Evolutionary conservation across 1,140 invertebrate species (phyloP).

Genomic region (Leucophenga varia): DNA sequence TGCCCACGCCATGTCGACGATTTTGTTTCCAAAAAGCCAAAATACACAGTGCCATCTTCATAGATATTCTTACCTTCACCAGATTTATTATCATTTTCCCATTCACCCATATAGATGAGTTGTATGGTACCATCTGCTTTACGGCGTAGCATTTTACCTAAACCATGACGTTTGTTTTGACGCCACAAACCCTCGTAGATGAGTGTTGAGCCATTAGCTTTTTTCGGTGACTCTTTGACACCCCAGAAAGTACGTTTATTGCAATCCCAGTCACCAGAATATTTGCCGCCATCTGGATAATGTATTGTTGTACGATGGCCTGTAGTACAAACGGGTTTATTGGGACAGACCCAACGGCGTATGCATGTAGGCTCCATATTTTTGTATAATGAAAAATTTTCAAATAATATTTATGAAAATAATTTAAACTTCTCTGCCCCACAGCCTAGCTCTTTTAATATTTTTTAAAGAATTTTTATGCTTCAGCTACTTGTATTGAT

Average conservation of each 20-base stretch:
- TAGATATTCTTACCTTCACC: conserved; percentile 56
- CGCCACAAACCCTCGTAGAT: conserved; percentile 62
- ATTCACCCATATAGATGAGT: conserved; percentile 58
- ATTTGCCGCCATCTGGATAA: conserved; percentile 37
- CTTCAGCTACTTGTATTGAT: no score
- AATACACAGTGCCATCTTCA: conserved; percentile 42
- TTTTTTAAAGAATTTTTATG: no score
- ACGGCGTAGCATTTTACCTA: conserved; percentile 34
- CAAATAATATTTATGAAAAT: no score
- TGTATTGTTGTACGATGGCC: conserved; percentile 29
- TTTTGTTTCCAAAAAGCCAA: conserved; percentile 58
- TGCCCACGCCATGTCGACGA: conserved; percentile 64
- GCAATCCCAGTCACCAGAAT: conserved; percentile 37
- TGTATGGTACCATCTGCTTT: conserved; percentile 23
- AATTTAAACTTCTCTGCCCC: no score
- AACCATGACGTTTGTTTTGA: conserved; percentile 59
- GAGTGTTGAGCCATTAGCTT: conserved; percentile 31
- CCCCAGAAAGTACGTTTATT: conserved; percentile 36
- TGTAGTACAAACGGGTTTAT: conserved; percentile 27
- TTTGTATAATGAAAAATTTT: no score
- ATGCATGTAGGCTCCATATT: no score
- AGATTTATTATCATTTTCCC: conserved; percentile 58
- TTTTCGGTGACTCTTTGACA: conserved; percentile 19
- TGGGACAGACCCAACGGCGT: conserved; percentile 25
- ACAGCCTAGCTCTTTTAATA: no score